These are phyloP conservation scores for Rallus limicola DNA, from an alignment of 2,113 vertebrate species.

Conservation along the genomic window DNA sequence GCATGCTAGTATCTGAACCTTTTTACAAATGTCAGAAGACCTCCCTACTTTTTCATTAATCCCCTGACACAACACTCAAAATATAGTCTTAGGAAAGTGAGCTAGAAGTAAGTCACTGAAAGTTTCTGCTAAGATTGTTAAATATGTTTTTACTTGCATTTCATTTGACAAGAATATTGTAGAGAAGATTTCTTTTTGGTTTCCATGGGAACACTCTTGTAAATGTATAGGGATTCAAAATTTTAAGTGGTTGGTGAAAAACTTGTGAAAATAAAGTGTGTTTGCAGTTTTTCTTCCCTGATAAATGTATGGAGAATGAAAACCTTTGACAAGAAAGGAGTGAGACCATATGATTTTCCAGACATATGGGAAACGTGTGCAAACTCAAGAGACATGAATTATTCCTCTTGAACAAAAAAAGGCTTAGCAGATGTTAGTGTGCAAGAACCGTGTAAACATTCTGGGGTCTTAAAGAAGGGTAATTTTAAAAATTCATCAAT, in stretches of 20 bases:
- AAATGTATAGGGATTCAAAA: conserved; percentile 68
- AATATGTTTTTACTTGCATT: conserved; percentile 57
- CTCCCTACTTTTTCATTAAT: neutral
- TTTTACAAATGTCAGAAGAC: neutral
- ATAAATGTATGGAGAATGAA: conserved; percentile 64
- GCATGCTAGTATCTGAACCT: neutral
- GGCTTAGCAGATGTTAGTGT: conserved; percentile 64
- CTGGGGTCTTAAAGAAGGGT: conserved; percentile 26
- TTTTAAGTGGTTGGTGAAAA: conserved; percentile 67
- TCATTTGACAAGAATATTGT: conserved; percentile 53
- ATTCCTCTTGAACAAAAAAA: conserved; percentile 56
- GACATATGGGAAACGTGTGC: conserved; percentile 62
- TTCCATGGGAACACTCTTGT: conserved; percentile 73
- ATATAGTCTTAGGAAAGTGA: neutral
- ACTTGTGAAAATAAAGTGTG: conserved; percentile 61
- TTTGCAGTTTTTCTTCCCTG: conserved; percentile 73
- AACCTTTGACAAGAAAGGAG: conserved; percentile 64
- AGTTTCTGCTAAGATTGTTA: conserved; percentile 23
- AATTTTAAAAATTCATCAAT: conserved; percentile 60
- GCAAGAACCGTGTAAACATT: conserved; percentile 60
- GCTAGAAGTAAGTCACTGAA: neutral
- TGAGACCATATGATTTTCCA: conserved; percentile 68
- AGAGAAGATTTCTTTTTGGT: conserved; percentile 66
- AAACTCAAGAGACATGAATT: conserved; percentile 66
- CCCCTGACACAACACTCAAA: neutral